Base-by-base conservation (phyloP, 2,888 invertebrate species). In the Chesias legatella region DNA sequence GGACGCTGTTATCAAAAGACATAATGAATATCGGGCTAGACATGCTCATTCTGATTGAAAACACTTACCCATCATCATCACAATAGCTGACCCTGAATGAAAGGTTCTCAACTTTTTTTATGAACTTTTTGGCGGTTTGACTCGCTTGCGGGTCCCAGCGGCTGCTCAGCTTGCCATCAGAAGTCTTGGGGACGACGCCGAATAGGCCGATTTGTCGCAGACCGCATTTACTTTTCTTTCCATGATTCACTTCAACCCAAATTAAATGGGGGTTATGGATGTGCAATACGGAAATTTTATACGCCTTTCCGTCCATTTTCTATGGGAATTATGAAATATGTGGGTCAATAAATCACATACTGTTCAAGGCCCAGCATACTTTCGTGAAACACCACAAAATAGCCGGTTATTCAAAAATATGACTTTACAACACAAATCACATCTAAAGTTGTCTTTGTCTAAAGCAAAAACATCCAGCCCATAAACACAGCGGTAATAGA, bases 131-230 rank as follows among this genome's bases (percentile, higher is more conserved):
- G 0, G 36, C n/a, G n/a, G 39, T 20, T n/a, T 41, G 36, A 11
- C 36, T 36, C 1, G 9, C 36, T 3, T 7, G 17, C 1, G 36
- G 36, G 9, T 40, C 40, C 45, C 45, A 45, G 5, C 8, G 10
- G 10, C 32, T 40, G 20, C 45, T 37, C 6, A 33, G 36, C 3
- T 8, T 33, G 25, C 40, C 36, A 7, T 32, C n/a, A 1, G 40
- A 36, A 8, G 28, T 26, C 26, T 11, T 29, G 0, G 45, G 45
- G 3, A 45, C 45, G 0, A 45, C 17, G 1, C 45, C 45, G 5
- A 45, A 45, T 3, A 45, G 23, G 25, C 45, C 45, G 20, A 45
- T 25, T 33, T 45, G 45, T 4, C 30, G 32, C 3, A 26, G 20
- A 6, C 33, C 10, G 22, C 25, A 33, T 1, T 40, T 29, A 11